These are phyloP conservation scores for Acromyrmex heyeri DNA, from an alignment of 1,140 invertebrate genomes.

Conservation along the genomic window DNA sequence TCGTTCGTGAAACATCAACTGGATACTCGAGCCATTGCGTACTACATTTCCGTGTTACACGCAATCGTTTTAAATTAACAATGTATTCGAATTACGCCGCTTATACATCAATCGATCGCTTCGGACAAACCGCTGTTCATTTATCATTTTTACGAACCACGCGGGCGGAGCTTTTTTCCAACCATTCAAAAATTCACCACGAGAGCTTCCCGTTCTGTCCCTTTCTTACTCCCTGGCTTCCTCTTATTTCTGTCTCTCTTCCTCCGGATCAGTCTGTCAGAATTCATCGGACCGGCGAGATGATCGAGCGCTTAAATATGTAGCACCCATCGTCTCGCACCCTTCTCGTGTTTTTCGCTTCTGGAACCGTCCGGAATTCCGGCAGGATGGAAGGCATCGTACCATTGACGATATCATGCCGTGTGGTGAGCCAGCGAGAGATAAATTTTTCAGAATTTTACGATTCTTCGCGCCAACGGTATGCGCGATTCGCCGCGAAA, in stretches of 20 bases:
- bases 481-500: conserved; percentile 69
- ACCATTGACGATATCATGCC: conserved; percentile 38
- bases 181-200: conserved; percentile 71
- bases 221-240: neutral
- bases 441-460: conserved; percentile 79
- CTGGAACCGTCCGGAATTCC: conserved; percentile 61
- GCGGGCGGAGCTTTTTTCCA: conserved; percentile 18
- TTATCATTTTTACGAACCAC: conserved; percentile 60
- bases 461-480: conserved; percentile 68
- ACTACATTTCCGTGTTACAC: conserved; percentile 51
- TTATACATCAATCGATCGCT: conserved; percentile 50
- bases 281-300: conserved; percentile 68
- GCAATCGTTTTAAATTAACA: conserved; percentile 63
- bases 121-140: conserved; percentile 50
- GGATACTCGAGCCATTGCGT: conserved; percentile 39
- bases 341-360: conserved; percentile 26
- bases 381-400: conserved; percentile 43
- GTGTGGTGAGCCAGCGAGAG: conserved; percentile 59
- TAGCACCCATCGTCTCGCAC: conserved; percentile 66
- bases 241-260: neutral
- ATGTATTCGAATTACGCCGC: conserved; percentile 57
- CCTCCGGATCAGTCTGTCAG: conserved; percentile 56
- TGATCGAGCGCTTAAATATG: conserved; percentile 78
- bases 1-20: conserved; percentile 48
- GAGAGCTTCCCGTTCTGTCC: neutral